Percentiles rank a stretch among this genome's conserved stretches.
phyloP scores from a whole-genome alignment of 2,113 vertebrate genomes.

The Nibea coibor region DNA sequence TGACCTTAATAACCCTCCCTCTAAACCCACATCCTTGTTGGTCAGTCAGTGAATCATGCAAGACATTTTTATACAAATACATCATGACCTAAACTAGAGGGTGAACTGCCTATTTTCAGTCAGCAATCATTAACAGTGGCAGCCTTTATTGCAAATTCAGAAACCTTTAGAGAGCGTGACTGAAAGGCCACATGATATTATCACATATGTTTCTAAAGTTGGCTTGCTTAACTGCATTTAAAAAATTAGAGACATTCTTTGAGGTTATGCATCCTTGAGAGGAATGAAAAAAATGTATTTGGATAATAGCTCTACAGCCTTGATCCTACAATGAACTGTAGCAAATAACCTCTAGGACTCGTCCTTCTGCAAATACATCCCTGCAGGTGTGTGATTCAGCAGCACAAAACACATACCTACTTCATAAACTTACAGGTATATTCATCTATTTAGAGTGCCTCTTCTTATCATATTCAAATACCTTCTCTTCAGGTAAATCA shows the following conservation, averaged over 20 bases:
- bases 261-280: not conserved
- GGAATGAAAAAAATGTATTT: not conserved
- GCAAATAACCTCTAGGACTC: not conserved
- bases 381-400: not conserved
- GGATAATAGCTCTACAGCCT: not conserved
- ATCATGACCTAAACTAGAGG: not conserved
- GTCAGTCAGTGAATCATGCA: not conserved
- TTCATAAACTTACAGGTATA: not conserved
- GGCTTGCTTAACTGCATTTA: not conserved
- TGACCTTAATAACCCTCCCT: constrained; percentile 13
- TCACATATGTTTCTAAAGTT: not conserved
- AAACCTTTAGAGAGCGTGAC: rapidly evolving
- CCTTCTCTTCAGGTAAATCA: not conserved
- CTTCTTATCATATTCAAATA: not conserved
- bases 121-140: constrained; percentile 28
- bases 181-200: not conserved
- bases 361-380: not conserved
- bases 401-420: not conserved
- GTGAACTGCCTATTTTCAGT: not conserved
- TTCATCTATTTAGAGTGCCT: not conserved
- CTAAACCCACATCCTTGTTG: constrained; percentile 24
- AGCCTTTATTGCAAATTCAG: not conserved
- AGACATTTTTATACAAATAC: constrained; percentile 11
- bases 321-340: not conserved
- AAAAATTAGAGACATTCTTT: too few relatives aligned